phyloP scores from a whole-genome alignment of 2,888 invertebrate genomes.

The Diplolepis rosae region DNA sequence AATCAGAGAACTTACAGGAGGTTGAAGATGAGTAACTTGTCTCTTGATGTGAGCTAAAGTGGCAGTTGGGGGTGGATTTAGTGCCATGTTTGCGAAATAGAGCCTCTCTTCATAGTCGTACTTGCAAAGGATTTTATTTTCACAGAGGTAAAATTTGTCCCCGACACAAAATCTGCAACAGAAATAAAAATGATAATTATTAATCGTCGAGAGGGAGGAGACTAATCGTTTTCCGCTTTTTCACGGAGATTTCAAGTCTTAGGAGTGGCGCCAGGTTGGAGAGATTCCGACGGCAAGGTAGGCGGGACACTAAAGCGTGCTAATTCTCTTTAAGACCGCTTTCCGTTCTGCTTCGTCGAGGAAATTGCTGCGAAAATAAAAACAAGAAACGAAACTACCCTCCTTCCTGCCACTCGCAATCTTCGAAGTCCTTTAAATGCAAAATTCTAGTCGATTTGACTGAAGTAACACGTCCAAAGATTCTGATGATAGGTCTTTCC shows the following conservation, averaged over 20 bases:
- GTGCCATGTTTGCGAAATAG: slow-evolving; percentile 92
- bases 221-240: neutral
- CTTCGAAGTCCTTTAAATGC: slow-evolving; percentile 63
- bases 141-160: slow-evolving; percentile 93
- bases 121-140: slow-evolving; percentile 95
- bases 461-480: slow-evolving; percentile 41
- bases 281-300: slow-evolving; percentile 41
- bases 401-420: slow-evolving; percentile 49
- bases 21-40: slow-evolving; percentile 84
- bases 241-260: neutral
- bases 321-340: slow-evolving; percentile 67
- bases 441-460: slow-evolving; percentile 63
- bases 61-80: slow-evolving; percentile 81
- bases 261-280: neutral
- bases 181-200: slow-evolving; percentile 31
- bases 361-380: slow-evolving; percentile 69
- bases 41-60: slow-evolving; percentile 90
- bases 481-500: slow-evolving; percentile 21
- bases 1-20: slow-evolving; percentile 60
- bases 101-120: slow-evolving; percentile 95
- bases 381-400: slow-evolving; percentile 53
- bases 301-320: slow-evolving; percentile 62
- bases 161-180: slow-evolving; percentile 92
- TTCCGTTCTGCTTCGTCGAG: slow-evolving; percentile 63
- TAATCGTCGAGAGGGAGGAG: neutral